These are phyloP conservation scores for Ochotona curzoniae DNA, from an alignment of 2,113 vertebrate genomes.

Conservation along the genomic window DNA sequence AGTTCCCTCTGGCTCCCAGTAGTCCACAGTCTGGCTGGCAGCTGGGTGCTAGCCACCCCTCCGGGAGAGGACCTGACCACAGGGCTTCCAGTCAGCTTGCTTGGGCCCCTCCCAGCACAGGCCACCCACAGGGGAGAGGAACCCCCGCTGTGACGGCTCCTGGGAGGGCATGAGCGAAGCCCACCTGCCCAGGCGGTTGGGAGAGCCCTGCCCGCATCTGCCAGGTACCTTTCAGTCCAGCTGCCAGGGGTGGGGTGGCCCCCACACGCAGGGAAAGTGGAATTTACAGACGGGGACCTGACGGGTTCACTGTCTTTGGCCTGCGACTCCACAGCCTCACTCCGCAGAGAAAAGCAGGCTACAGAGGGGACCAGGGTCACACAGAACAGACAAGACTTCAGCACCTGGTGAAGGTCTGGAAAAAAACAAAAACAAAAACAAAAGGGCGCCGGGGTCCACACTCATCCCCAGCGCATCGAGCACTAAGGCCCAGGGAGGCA, in stretches of 20 bases:
- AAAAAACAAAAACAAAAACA: not conserved
- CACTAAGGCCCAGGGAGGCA: not conserved
- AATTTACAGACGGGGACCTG: too few relatives aligned
- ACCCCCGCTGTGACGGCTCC: not conserved
- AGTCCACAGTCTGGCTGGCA: too few relatives aligned
- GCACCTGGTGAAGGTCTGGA: too few relatives aligned
- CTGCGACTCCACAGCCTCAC: too few relatives aligned
- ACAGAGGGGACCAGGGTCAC: not conserved
- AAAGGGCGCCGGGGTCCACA: not conserved
- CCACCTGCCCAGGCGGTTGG: not conserved
- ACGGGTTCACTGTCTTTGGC: too few relatives aligned
- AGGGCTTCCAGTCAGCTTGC: too few relatives aligned
- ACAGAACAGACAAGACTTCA: too few relatives aligned
- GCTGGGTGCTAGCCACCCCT: not conserved
- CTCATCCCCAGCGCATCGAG: accelerated
- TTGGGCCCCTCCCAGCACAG: not conserved
- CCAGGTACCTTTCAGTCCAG: not conserved
- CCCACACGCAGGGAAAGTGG: too few relatives aligned
- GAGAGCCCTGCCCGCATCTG: not conserved
- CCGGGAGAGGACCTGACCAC: not conserved
- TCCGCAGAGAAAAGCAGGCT: not conserved
- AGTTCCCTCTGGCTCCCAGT: accelerated
- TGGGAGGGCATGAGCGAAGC: not conserved
- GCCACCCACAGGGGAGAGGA: not conserved
- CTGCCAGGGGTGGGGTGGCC: too few relatives aligned